Evolutionary conservation across 2,113 vertebrate genomes (phyloP).

Genomic region (Oryctolagus cuniculus): DNA sequence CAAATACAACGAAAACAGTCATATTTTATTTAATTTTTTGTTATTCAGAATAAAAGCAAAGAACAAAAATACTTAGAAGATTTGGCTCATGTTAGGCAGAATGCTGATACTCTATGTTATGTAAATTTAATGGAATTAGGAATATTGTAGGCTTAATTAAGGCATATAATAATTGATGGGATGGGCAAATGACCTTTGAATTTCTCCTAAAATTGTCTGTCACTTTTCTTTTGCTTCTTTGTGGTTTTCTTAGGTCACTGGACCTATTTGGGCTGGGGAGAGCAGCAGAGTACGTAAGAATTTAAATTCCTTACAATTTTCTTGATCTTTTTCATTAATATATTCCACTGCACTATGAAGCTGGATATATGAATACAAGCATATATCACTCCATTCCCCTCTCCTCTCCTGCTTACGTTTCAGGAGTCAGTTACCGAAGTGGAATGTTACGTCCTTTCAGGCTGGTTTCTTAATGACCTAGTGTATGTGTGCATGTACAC

Average conservation of each 20-base stretch:
- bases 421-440: conserved; percentile 16
- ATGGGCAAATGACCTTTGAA: conserved; percentile 71
- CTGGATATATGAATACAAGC: conserved; percentile 86
- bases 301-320: conserved; percentile 84
- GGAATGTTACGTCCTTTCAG: conserved; percentile 15
- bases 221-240: conserved; percentile 88
- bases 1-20: not conserved
- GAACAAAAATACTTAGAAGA: not conserved
- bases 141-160: conserved; percentile 44
- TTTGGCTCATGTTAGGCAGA: conserved; percentile 37
- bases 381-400: not conserved
- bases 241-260: conserved; percentile 95
- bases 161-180: conserved; percentile 27
- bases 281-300: conserved; percentile 96
- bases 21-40: not conserved
- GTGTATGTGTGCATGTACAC: not conserved
- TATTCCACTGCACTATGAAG: conserved; percentile 76
- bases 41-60: not conserved
- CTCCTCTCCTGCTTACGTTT: conserved; percentile 43
- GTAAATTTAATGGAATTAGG: conserved; percentile 50
- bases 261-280: conserved; percentile 98
- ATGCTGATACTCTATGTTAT: conserved; percentile 14
- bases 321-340: conserved; percentile 83
- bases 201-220: conserved; percentile 85
- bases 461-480: conserved; percentile 1